Conservation (phyloP, 2,888 invertebrate genomes). For the Pherbina coryleti region DNA sequence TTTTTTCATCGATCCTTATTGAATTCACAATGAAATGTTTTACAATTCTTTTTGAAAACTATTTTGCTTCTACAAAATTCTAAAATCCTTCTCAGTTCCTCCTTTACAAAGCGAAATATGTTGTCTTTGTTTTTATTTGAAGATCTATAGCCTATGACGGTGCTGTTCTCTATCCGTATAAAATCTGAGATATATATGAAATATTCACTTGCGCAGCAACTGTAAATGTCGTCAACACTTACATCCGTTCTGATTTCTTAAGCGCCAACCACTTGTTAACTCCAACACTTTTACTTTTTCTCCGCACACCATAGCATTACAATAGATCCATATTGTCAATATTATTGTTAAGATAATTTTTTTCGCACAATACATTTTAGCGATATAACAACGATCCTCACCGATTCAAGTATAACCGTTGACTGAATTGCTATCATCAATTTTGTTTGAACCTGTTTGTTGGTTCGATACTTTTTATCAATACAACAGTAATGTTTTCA, state of each 20-base stretch:
- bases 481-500: conserved; percentile 4
- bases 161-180: too few species aligned
- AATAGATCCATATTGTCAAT: neutral
- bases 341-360: conserved; percentile 26
- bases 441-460: neutral
- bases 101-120: too few species aligned
- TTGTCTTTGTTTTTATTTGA: too few species aligned
- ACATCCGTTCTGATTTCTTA: conserved; percentile 60
- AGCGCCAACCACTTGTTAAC: conserved; percentile 56
- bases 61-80: too few species aligned
- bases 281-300: conserved; percentile 56
- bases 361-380: neutral
- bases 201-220: too few species aligned
- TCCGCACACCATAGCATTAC: neutral
- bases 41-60: too few species aligned
- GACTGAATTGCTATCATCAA: neutral
- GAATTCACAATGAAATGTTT: too few species aligned
- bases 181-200: too few species aligned
- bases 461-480: neutral
- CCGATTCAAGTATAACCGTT: neutral
- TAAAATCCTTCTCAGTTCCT: too few species aligned
- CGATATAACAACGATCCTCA: neutral
- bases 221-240: conserved; percentile 33
- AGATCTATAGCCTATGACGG: too few species aligned
- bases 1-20: too few species aligned